Base-by-base conservation (phyloP, 2,113 vertebrate genomes). In the Bubo scandiacus region DNA sequence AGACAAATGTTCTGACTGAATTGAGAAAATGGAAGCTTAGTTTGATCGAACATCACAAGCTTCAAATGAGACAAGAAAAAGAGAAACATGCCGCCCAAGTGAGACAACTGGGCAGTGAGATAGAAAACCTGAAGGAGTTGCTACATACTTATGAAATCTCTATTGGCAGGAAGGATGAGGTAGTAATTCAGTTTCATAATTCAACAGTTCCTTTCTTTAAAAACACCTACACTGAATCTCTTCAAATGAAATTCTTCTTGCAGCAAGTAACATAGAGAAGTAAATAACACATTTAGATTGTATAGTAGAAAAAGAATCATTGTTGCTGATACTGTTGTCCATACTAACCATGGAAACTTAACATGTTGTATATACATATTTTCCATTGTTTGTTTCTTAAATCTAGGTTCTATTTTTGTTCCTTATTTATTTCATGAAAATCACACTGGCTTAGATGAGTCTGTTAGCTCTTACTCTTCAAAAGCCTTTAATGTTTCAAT, bases 81-180 rank as follows among this genome's bases (percentile, higher is more conserved):
- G 99, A 99, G 57, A 98, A 97, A 57, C 97, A 99, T 5, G 92
- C 95, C 6, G 95, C 97, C 38, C 97, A 98, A 9, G 59, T 98
- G 91, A 98, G 97, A 82, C 98, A 97, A 52, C 85, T 99, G 66
- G 97, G 73, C 71, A 97, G 93, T 63, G 98, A 99, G 96, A 86
- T 98, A 47, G 98, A 97, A 68, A 97, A 97, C 86, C 94, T 99
- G 67, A 99, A 99, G 97, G 98, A 98, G 58, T 97, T 99, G 61
- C 97, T 99, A 9, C 98, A 96, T 63, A 98, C 99, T 45, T 99
- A 99, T 3, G 99, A 99, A 97, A 97, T 98, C 13, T 99, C 99
- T 70, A 94, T 98, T 94, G 97, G 98, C 77, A 99, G 99, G 81
- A 99, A 99, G 97, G 99, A 99, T 77, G 99, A 99, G 99, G 99